phyloP scores from a whole-genome alignment of 2,113 vertebrate genomes.

The Pangasianodon hypophthalmus region DNA sequence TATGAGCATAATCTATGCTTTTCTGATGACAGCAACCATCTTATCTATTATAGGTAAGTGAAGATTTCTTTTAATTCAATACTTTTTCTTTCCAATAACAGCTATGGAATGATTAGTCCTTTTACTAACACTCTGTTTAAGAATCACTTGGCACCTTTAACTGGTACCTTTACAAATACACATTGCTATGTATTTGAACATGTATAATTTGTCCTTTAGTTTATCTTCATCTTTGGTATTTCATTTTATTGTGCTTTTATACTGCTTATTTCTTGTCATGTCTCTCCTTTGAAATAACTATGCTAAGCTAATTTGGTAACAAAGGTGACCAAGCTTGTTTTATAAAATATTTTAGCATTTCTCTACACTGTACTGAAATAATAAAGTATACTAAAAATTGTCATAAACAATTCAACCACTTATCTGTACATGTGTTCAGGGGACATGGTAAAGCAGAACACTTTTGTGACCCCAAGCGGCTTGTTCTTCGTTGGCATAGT shows the following conservation, averaged over 20 bases:
- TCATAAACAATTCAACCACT: not conserved
- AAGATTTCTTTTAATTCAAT: not conserved
- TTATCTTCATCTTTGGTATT: not conserved
- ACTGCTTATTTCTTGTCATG: not conserved
- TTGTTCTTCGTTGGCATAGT: slow-evolving; percentile 64
- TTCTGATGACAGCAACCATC: slow-evolving; percentile 68
- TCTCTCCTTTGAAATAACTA: not conserved
- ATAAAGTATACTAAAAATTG: not conserved
- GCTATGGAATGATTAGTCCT: not conserved
- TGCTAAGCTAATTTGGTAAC: not conserved
- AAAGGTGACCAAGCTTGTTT: not conserved
- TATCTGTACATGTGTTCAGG: not conserved
- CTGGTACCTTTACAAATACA: not conserved
- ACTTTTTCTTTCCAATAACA: not conserved
- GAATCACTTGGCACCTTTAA: not conserved
- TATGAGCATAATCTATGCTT: slow-evolving; percentile 67
- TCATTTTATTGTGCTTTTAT: not conserved
- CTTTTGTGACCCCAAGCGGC: slow-evolving; percentile 69
- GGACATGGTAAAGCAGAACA: slow-evolving; percentile 55
- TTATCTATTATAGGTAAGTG: slow-evolving; percentile 66
- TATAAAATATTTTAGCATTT: not conserved
- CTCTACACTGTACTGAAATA: not conserved
- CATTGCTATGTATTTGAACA: not conserved
- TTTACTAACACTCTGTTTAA: not conserved
- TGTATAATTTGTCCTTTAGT: not conserved